A percentile compares a stretch with the other conserved stretches of the same genome.
Conservation (phyloP, 2,113 vertebrate genomes). For the Tautogolabrus adspersus region DNA sequence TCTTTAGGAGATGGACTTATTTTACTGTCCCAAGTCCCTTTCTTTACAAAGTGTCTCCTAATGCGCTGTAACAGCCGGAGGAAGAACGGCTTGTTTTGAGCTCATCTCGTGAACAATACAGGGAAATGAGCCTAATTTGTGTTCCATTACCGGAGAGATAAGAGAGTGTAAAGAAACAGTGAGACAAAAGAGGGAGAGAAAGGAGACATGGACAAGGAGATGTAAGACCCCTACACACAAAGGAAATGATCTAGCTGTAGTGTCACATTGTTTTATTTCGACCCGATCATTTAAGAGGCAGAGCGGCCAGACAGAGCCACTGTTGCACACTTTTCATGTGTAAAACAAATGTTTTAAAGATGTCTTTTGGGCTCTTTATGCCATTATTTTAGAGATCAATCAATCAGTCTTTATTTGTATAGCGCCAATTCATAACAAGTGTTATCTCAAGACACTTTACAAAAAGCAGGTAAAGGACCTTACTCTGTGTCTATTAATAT, state of each 20-base stretch:
- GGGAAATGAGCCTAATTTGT: conserved; percentile 58
- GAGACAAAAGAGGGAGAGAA: conserved; percentile 4
- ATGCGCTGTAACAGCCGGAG: conserved; percentile 54
- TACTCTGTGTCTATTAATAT: no score
- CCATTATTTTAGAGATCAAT: no score
- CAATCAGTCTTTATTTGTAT: no score
- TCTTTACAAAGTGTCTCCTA: conserved; percentile 47
- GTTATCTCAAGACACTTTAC: no score
- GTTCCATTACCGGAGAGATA: conserved; percentile 48
- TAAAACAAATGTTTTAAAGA: no score
- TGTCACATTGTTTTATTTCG: conserved; percentile 6
- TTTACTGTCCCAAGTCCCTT: not conserved
- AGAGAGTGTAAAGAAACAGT: conserved; percentile 24
- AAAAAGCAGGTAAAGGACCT: no score
- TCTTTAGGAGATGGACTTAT: conserved; percentile 31
- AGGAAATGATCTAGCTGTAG: not conserved
- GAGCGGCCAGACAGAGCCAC: not conserved
- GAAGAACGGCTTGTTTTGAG: conserved; percentile 47
- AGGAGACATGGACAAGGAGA: not conserved
- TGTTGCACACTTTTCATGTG: not conserved
- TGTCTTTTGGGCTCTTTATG: no score
- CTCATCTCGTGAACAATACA: conserved; percentile 20
- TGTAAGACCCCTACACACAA: not conserved
- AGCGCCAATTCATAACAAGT: no score
- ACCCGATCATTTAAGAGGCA: not conserved